Evolutionary conservation across 2,113 vertebrate species (phyloP).

Genomic region (Peromyscus californicus): DNA sequence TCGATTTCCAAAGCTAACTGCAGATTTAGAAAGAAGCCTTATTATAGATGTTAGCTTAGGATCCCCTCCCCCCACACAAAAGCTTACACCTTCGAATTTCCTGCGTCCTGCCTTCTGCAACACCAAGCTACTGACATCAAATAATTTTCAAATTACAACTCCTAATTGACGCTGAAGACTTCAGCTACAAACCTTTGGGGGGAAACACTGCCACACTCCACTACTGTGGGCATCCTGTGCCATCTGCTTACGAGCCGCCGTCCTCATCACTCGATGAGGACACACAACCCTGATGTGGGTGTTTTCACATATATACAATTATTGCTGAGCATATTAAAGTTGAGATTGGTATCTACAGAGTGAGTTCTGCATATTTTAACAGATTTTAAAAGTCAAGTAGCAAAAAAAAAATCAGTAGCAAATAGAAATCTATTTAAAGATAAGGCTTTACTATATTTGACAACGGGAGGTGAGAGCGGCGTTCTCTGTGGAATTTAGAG

Average conservation of each 20-base stretch:
- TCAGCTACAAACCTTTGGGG: not conserved
- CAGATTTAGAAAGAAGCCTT: slow-evolving; percentile 51
- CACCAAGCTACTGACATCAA: not conserved
- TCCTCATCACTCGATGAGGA: not conserved
- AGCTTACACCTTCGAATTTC: slow-evolving; percentile 15
- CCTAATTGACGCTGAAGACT: not conserved
- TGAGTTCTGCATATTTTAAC: slow-evolving; percentile 33
- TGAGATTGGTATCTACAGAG: not conserved
- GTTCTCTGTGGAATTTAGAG: slow-evolving; percentile 14
- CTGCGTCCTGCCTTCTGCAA: not conserved
- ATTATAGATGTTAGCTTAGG: not conserved
- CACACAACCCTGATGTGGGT: not conserved
- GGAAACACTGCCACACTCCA: not conserved
- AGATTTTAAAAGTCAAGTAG: slow-evolving; percentile 25
- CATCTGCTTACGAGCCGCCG: not conserved
- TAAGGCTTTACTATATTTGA: not conserved
- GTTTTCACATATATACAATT: not conserved
- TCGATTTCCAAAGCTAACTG: slow-evolving; percentile 50
- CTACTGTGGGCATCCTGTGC: not conserved
- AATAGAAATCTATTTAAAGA: slow-evolving; percentile 47
- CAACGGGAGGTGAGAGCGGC: not conserved
- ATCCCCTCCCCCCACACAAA: too few relatives aligned
- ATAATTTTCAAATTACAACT: not conserved
- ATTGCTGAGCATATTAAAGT: not conserved
- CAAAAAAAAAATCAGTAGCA: slow-evolving; percentile 30